Conservation (phyloP, 2,113 vertebrate genomes). For the Phaethornis superciliosus region DNA sequence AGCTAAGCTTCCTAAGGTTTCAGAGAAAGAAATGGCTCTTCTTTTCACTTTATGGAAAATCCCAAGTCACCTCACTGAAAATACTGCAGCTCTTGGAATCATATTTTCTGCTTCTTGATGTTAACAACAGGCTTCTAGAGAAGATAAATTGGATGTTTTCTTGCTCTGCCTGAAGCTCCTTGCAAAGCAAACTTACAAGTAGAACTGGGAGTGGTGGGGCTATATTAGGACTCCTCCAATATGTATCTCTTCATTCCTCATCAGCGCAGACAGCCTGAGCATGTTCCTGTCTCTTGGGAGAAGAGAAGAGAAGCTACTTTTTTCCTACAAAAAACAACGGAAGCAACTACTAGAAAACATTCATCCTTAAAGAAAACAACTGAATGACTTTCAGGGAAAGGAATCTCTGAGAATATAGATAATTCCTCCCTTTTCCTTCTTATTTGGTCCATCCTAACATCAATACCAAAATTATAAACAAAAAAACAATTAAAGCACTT, state of each 20-base stretch:
- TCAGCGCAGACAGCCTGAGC: neutral
- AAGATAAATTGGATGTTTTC: neutral
- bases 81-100: neutral
- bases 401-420: neutral
- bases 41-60: conserved; percentile 7
- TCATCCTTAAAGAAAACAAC: neutral
- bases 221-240: neutral
- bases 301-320: neutral
- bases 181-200: neutral
- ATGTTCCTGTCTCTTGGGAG: neutral
- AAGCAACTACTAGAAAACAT: neutral
- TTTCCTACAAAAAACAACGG: neutral
- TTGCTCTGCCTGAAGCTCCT: neutral
- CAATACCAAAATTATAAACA: neutral
- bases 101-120: conserved; percentile 2
- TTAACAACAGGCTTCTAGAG: neutral
- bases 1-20: neutral
- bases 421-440: neutral
- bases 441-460: neutral
- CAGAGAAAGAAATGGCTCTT: neutral
- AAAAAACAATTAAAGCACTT: neutral
- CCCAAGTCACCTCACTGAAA: neutral
- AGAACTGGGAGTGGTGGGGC: neutral
- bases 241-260: neutral
- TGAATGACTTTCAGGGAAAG: neutral